Evolutionary conservation across 2,113 vertebrate genomes (phyloP).

Genomic region (Glareola pratincola): DNA sequence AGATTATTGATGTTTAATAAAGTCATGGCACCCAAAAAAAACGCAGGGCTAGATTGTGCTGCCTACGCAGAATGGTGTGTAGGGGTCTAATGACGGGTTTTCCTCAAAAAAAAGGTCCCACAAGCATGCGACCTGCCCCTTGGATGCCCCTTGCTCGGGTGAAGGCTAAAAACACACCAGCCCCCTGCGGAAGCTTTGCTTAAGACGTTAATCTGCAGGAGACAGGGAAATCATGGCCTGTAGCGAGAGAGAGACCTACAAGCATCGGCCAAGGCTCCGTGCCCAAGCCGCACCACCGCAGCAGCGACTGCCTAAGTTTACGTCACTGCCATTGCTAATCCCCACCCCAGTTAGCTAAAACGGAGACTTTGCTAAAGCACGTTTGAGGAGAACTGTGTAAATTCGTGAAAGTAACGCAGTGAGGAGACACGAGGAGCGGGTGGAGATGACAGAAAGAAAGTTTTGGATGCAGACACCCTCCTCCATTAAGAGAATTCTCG

Average conservation of each 20-base stretch:
- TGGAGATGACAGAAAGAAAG: background rate
- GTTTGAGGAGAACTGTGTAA: background rate
- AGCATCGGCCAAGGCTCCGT: background rate
- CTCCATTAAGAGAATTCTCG: background rate
- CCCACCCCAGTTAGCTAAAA: background rate
- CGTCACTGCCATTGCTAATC: background rate
- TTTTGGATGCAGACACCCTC: background rate
- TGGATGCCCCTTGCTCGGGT: background rate
- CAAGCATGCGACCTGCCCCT: background rate
- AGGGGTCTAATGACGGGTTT: background rate
- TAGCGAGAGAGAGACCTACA: background rate
- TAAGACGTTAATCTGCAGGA: background rate
- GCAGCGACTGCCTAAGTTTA: background rate
- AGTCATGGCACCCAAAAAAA: background rate
- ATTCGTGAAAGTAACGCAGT: background rate
- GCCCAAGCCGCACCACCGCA: background rate
- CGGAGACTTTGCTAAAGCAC: background rate
- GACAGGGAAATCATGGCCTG: background rate
- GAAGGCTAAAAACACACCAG: background rate
- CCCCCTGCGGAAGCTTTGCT: background rate
- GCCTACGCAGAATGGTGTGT: background rate
- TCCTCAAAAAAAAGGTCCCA: background rate
- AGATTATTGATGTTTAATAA: slow-evolving; percentile 31
- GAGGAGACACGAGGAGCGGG: background rate
- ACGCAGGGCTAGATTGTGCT: background rate